Evolutionary conservation across 2,113 vertebrate genomes (phyloP).

Genomic region (Indicator maculatus): DNA sequence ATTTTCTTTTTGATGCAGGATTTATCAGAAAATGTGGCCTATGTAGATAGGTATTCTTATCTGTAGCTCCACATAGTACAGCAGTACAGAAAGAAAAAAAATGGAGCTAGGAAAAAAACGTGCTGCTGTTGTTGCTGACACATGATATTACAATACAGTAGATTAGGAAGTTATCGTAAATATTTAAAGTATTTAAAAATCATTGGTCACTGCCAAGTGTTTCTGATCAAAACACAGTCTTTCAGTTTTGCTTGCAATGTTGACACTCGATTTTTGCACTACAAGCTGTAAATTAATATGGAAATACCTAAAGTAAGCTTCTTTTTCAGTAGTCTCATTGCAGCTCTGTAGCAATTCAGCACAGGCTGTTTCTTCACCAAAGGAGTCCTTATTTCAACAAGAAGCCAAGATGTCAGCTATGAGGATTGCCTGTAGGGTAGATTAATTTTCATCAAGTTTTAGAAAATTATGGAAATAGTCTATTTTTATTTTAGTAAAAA

Average conservation of each 20-base stretch:
- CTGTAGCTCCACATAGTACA: background rate
- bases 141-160: background rate
- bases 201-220: accelerated
- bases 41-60: background rate
- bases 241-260: background rate
- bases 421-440: background rate
- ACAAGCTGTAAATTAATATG: background rate
- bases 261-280: background rate
- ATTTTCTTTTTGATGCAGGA: background rate
- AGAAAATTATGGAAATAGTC: background rate
- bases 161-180: background rate
- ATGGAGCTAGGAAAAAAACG: background rate
- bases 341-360: background rate
- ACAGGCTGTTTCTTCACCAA: background rate
- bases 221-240: background rate
- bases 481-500: background rate
- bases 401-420: background rate
- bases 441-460: background rate
- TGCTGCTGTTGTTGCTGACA: background rate
- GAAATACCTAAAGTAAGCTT: background rate
- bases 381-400: background rate
- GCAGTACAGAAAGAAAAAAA: background rate
- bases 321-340: background rate
- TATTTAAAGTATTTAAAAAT: background rate
- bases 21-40: background rate